Base-by-base conservation (phyloP, 2,888 invertebrate genomes). In the Lepidochitona cinerea region DNA sequence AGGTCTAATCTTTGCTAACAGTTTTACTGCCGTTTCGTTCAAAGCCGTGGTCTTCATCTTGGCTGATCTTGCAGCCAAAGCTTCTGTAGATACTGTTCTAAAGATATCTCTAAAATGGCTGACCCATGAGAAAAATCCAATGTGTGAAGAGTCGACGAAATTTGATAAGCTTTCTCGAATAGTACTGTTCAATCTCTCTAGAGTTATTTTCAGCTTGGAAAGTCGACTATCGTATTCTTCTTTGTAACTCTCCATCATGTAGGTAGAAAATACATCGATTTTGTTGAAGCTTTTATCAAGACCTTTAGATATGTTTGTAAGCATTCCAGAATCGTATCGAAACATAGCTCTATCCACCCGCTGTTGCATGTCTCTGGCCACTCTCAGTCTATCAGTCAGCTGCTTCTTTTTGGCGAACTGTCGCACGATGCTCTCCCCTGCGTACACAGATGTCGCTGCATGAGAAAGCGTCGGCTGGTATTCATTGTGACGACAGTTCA, bases 391-490 rank as follows among this genome's bases (percentile, higher is more conserved):
- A n/a, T 35, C 9, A 1, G 35, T 14, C 3, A 66, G 66, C 23
- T 66, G 37, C 35, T n/a, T 66, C 37, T 36, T n/a, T n/a, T 37
- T 37, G 4, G 37, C 37, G 23, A 66, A 37, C 29, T n/a, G 18
- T 9, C 66, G 35, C 37, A 66, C 66, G 66, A 66, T 65, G 37
- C 66, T 66, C 37, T 66, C 66, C 37, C 37, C 66, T 66, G 66
- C 66, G 66, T 66, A 66, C 35, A 66, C 66, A 37, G 66, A 66
- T 66, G 66, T 66, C 37, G 66, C 35, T 66, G 66, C 66, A n/a
- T 66, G 66, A 35, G 66, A 66, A 6, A 66, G 26, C 1, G 66
- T 37, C 14, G 37, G 37, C 4, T 36, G 18, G 37, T 66, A 66
- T 23, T 66, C 66, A 35, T 36, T 26, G 18, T 37, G 35, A 18